Percentiles rank a stretch among this genome's conserved stretches.
Evolutionary conservation across 2,113 vertebrate genomes (phyloP).

Genomic region (human): DNA sequence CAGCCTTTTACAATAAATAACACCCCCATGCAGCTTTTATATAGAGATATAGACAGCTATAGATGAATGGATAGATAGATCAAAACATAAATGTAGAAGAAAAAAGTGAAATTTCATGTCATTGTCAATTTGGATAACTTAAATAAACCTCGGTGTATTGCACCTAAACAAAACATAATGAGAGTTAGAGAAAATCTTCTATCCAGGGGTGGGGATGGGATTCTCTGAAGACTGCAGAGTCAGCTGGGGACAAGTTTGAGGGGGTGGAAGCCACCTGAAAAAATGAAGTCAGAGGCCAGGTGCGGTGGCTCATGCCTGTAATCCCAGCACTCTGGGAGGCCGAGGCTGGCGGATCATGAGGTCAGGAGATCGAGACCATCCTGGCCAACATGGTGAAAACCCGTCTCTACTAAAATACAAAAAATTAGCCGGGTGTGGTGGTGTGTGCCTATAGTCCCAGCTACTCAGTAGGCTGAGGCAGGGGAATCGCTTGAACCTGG

Average conservation of each 20-base stretch:
- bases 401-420: no score
- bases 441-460: no score
- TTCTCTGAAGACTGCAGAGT: neutral
- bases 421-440: no score
- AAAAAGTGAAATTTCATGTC: neutral
- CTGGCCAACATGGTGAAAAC: no score
- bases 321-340: no score
- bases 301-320: no score
- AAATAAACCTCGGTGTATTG: neutral
- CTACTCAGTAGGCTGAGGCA: no score
- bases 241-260: neutral
- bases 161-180: neutral
- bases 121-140: neutral
- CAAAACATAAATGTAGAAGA: neutral
- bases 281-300: neutral
- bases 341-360: no score
- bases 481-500: no score
- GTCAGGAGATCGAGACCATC: no score
- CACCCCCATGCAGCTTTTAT: neutral
- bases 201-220: neutral
- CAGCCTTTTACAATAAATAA: neutral
- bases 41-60: neutral
- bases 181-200: neutral
- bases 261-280: neutral
- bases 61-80: neutral